Base-by-base conservation (phyloP, 2,797 vertebrate species). In the Alectoris magna region DNA sequence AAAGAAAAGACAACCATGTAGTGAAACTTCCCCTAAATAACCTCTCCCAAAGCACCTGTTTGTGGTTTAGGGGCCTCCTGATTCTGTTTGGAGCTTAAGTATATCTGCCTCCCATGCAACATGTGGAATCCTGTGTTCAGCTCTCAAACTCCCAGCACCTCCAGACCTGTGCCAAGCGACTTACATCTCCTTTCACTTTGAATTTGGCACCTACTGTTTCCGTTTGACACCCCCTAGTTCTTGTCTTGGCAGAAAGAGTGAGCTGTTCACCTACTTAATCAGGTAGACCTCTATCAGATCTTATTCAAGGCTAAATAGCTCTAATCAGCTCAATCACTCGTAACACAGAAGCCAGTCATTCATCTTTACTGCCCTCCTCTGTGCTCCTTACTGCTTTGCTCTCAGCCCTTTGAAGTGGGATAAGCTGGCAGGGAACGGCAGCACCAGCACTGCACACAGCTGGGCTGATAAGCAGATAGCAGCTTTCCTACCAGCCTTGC, bases 261-360 rank as follows among this genome's bases (percentile, higher is more conserved):
- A 92, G 80, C 16, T 70, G 88, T 67, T 86, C 36, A 84, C 77
- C 55, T 56, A 55, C 62, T n/a, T n/a, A 69, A 88, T 69, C 79
- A 75, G 38, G 49, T 6, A 87, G 62, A 22, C 41, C 36, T 71
- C 59, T 55, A n/a, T 67, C 59, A 63, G 59, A 49, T 70, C 66
- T 78, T 26, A 66, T 38, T 78, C 49, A 44, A 75, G 67, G 73
- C 39, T 90, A 51, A 92, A 56, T 7, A 67, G 79, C 11, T 71
- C 63, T 91, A 93, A 93, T 41, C 46, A 93, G 62, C 29, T 49
- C 63, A 51, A 58, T 36, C 79, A 60, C 68, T 23, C 27, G 7
- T 27, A 8, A 4, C n/a, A 34, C 21, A 24, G 36, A 75, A 76
- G 26, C 27, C 41, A 44, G 27, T 39, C 63, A 41, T 26, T 59